A percentile compares a stretch with the other conserved stretches of the same genome.
Evolutionary conservation across 2,113 vertebrate species (phyloP).

Genomic region (Ictalurus furcatus): DNA sequence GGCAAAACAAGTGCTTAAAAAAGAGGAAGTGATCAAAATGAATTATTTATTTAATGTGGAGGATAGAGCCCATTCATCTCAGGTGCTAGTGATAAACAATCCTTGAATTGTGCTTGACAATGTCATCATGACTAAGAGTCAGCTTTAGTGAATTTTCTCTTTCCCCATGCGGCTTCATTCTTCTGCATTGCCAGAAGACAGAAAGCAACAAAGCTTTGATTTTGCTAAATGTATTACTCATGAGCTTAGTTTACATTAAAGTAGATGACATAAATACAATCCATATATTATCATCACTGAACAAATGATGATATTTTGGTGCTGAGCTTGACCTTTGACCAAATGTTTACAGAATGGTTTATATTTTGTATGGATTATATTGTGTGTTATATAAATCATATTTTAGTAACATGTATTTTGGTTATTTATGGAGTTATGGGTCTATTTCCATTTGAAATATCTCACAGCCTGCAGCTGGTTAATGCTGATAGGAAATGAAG

Average conservation of each 20-base stretch:
- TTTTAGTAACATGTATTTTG: neutral
- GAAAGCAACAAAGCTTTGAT: neutral
- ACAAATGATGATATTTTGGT: neutral
- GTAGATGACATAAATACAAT: neutral
- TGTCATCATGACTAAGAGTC: conserved; percentile 40
- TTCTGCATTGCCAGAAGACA: neutral
- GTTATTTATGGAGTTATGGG: neutral
- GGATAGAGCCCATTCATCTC: conserved; percentile 38
- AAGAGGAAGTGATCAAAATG: conserved; percentile 33
- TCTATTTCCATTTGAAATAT: neutral
- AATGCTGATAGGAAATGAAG: conserved; percentile 26
- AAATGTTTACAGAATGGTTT: neutral
- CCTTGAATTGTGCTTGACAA: conserved; percentile 46
- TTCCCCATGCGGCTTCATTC: neutral
- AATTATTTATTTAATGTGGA: conserved; percentile 46
- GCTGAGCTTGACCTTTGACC: neutral
- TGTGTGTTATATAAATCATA: neutral
- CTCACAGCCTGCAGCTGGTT: neutral
- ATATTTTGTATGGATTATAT: neutral
- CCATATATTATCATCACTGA: neutral
- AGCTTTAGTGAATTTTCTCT: neutral
- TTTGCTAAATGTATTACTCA: neutral
- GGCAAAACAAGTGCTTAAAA: conserved; percentile 13
- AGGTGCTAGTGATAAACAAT: conserved; percentile 44
- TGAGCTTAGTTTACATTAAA: neutral